Evolutionary conservation across 2,797 vertebrate genomes (phyloP), one percentile per base, ranked within the genome.

Genomic region (Danio aesculapii): DNA sequence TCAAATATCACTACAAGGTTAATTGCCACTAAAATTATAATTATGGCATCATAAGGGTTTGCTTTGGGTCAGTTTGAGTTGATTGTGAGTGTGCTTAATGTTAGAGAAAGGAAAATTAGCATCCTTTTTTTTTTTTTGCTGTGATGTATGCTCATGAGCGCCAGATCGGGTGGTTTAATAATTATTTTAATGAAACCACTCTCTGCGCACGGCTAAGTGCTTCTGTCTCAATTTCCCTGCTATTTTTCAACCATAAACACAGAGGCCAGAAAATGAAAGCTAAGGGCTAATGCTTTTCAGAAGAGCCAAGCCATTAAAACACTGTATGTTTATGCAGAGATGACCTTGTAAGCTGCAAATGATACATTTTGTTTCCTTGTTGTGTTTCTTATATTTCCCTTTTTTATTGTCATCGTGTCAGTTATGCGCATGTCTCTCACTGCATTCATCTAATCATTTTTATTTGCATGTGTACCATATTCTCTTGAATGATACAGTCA

Each of bases 181-280:
- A 47, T 74, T 61, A 59, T 74, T 61, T 52, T 75, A 50, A 75
- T 50, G 16, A 75, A 50, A 41, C n/a, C 49, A 16, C 57, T 47
- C 63, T 80, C n/a, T 49, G 69, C 73, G 41, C 10, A 41, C n/a
- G 30, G 17, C 55, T 47, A 74, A 74, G 71, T 63, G 58, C 46
- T 59, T 53, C 61, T 43, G 17, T 41, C 12, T 8, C 63, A 39
- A 59, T 49, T 52, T 30, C 53, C n/a, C 17, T 53, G 58, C 13
- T 70, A 57, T 47, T 88, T 87, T 81, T 85, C 50, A 67, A 43
- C 53, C 41, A 73, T 59, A 79, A 44, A 79, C n/a, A 52, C 21
- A 19, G 57, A 63, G 21, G 52, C 41, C 41, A 73, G 62, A 30
- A 78, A 30, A 58, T 30, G 49, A 58, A 72, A 50, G 46, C 64